Evolutionary conservation across 1,140 invertebrate species (phyloP), one percentile per base, ranked within the genome.

Genomic region (Antheraea mylitta): DNA sequence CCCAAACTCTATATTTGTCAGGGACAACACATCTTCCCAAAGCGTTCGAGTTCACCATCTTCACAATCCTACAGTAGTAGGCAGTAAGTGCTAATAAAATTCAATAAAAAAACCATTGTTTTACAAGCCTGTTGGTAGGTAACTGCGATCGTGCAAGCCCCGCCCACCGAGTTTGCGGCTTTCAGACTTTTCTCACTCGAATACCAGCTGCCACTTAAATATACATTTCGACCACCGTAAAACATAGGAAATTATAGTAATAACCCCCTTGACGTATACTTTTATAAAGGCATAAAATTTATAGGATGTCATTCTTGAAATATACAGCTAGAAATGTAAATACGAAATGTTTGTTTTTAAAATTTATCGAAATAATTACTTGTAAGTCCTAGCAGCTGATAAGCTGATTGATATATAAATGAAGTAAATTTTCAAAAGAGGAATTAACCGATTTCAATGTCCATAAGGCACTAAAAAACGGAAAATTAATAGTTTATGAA

Each of bases 171-270:
- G 77, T 73, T 78, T 85, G 78, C 67, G 82, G 82, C 77, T 87
- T 83, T 76, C 82, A 79, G 77, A 66, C 65, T 82, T 83, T 82
- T 87, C 83, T 83, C 85, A 87, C 71, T 80, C 85, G 85, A 42
- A 67, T 78, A 68, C 85, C 85, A 87, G 66, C 81, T 87, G 85
- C 72, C 77, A 74, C 48, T 65, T 73, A 73, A 74, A 73, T 75
- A 73, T 58, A 73, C 53, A 62, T 70, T 42, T n/a, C 58, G 42
- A 64, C 67, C 75, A 78, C 74, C 75, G 74, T 76, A 80, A 78
- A 78, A 81, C 74, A 81, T 75, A 75, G 76, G 67, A 75, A 85
- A 85, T 87, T 84, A 84, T 68, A 48, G 71, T 83, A 83, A 85
- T 83, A 76, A 75, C 68, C 61, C 64, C 37, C 18, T 22, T 72